Evolutionary conservation across 2,797 vertebrate genomes (phyloP).

Genomic region (Gambelia wislizenii): DNA sequence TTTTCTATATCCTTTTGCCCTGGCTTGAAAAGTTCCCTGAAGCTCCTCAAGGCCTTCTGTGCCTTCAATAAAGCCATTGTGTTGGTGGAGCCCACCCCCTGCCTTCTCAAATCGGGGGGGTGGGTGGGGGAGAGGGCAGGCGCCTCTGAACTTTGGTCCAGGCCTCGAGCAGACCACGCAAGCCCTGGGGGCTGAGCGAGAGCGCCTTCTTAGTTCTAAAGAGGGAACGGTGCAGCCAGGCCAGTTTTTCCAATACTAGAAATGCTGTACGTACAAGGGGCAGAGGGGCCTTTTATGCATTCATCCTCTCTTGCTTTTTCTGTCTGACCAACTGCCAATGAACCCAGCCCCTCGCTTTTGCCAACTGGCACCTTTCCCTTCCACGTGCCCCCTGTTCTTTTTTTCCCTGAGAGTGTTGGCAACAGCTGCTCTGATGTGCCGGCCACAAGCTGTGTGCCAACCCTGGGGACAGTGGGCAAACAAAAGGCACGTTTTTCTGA

Average conservation of each 20-base stretch:
- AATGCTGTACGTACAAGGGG: background rate
- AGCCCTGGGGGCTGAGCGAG: too few species aligned
- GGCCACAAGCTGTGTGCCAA: background rate
- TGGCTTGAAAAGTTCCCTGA: background rate
- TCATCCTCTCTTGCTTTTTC: background rate
- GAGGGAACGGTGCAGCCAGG: background rate
- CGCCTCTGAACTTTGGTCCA: background rate
- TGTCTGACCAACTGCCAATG: background rate
- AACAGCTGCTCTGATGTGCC: background rate
- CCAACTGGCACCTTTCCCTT: background rate
- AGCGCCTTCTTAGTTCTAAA: background rate
- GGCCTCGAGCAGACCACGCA: too few species aligned
- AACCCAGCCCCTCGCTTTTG: background rate
- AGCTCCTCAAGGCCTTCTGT: background rate
- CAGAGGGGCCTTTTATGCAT: background rate
- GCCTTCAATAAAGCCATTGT: constrained; percentile 40
- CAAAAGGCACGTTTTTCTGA: constrained; percentile 14
- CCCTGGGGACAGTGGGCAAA: background rate
- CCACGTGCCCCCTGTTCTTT: background rate
- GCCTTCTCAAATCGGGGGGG: background rate
- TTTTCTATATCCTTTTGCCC: background rate
- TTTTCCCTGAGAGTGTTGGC: background rate
- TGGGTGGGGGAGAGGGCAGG: background rate
- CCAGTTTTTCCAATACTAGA: background rate
- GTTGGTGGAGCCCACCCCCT: background rate